Base-by-base conservation (phyloP, 2,113 vertebrate species). In the Todiramphus saurophagus region DNA sequence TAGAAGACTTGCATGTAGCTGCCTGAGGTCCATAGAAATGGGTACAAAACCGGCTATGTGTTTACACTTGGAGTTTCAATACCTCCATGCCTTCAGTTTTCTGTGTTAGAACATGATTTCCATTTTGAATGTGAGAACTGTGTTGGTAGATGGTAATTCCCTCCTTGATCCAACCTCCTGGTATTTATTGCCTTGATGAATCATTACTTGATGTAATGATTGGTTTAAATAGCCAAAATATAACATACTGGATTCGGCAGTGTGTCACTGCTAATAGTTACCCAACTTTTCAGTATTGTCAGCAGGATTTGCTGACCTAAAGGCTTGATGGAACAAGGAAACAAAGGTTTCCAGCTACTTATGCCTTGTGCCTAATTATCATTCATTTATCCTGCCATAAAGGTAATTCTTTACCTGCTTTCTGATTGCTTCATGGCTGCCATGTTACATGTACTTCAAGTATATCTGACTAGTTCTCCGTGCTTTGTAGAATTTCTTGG, bases 371-470 rank as follows among this genome's bases (percentile, higher is more conserved):
- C 68, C 93, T 95, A 94, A 96, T 96, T 97, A 84, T 83, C 83
- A 89, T 96, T 96, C 95, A 91, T 94, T 93, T 92, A 88, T 74
- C 77, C 33, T 94, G 43, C 81, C 27, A 56, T 95, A 83, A 89
- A 87, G 87, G 70, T 90, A 4, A 5, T 95, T 89, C 86, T 90
- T 92, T 88, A 87, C 93, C 95, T 93, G 80, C 89, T 77, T 94
- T 97, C 88, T 94, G 87, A 97, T 96, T 96, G 91, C 91, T 96
- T 96, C 95, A 94, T 89, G 55, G 60, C 78, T 94, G 58, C 84
- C 9, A 37, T 37, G 37, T 37, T 37, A 5, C 10, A 16, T 4
- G 2, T 46, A 19, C 13, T 48, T 51, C 19, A 7, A 16, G 3
- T 33, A 5, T 79, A 19, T 51, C n/a, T 73, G 51, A 27, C 35